phyloP scores from a whole-genome alignment of 2,113 vertebrate genomes.

The Orycteropus afer region DNA sequence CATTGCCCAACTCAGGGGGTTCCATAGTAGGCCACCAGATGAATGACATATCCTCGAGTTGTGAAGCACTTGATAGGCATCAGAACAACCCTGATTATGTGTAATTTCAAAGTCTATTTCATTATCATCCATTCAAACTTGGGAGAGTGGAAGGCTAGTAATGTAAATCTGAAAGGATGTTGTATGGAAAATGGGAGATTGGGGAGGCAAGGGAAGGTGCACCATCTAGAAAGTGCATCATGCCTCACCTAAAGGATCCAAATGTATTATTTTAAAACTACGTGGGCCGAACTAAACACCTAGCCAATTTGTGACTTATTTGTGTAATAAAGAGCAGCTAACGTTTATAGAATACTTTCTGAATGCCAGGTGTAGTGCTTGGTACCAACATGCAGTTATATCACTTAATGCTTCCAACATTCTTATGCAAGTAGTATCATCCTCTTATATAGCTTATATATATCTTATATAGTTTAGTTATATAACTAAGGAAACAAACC shows the following conservation, averaged over 20 bases:
- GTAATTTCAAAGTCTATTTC: not conserved
- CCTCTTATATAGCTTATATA: no score
- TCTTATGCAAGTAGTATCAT: not conserved
- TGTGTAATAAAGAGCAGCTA: not conserved
- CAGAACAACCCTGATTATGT: not conserved
- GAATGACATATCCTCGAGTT: not conserved
- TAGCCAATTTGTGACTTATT: not conserved
- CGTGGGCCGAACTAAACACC: not conserved
- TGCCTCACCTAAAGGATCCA: not conserved
- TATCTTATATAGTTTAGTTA: no score
- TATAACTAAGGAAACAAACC: not conserved
- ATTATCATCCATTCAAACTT: not conserved
- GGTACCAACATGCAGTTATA: not conserved
- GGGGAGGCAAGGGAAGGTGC: no score
- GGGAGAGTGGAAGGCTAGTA: not conserved
- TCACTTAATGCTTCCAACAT: not conserved
- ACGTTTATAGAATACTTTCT: not conserved
- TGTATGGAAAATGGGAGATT: not conserved
- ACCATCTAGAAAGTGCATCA: not conserved
- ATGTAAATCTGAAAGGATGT: not conserved
- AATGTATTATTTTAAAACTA: not conserved
- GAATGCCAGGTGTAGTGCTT: not conserved
- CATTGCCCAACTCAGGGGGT: no score
- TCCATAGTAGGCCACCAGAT: not conserved
- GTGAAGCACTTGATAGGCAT: not conserved